Conservation (phyloP, 2,888 invertebrate genomes). For the Microctonus brassicae region DNA sequence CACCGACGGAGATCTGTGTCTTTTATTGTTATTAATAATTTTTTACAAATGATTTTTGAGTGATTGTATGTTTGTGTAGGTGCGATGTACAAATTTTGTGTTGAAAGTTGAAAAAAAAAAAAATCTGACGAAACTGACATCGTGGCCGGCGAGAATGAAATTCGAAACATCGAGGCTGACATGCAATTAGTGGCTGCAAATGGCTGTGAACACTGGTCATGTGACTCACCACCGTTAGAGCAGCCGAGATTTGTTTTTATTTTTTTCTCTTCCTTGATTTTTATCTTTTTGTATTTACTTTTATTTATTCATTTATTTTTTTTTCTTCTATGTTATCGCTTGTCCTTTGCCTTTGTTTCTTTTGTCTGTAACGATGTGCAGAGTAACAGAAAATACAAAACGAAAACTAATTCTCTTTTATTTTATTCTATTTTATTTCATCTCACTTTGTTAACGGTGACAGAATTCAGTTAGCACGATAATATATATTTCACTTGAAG, state of each 20-base stretch:
- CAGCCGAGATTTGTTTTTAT: conserved; percentile 36
- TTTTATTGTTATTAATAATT: too few species aligned
- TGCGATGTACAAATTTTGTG: too few species aligned
- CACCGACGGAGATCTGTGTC: too few species aligned
- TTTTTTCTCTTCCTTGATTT: too few species aligned
- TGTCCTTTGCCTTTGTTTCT: conserved; percentile 18
- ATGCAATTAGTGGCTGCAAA: conserved; percentile 56
- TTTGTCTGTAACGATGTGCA: conserved; percentile 13
- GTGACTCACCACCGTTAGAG: conserved; percentile 43
- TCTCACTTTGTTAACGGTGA: neutral
- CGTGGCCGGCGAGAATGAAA: conserved; percentile 49
- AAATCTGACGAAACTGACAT: too few species aligned
- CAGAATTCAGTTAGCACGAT: neutral
- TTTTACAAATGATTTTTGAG: too few species aligned
- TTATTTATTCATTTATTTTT: conserved; percentile 9
- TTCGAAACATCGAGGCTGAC: conserved; percentile 52
- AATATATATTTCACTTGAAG: neutral
- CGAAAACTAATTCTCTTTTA: neutral
- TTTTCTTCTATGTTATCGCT: conserved; percentile 17
- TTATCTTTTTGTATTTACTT: too few species aligned
- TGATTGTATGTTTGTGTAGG: too few species aligned
- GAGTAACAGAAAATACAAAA: conserved; percentile 14
- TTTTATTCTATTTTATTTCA: neutral
- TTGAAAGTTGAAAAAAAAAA: too few species aligned
- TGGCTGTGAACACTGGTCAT: conserved; percentile 49